These are phyloP conservation scores for Deilephila elpenor DNA, from an alignment of 2,888 invertebrate species.

Conservation along the genomic window DNA sequence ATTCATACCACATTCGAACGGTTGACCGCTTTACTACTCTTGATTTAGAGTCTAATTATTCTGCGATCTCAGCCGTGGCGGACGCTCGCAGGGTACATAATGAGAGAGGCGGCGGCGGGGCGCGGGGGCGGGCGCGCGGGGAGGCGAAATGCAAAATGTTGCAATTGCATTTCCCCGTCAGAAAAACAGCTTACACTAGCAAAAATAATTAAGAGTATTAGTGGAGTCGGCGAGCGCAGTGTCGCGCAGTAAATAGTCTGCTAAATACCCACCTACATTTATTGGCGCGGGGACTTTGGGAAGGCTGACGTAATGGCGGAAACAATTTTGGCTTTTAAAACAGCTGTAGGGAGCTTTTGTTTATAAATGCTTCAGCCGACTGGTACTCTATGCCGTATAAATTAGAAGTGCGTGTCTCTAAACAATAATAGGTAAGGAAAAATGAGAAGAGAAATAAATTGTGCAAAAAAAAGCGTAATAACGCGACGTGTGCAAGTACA, in stretches of 20 bases:
- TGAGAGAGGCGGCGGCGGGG: constrained; percentile 64
- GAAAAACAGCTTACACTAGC: constrained; percentile 83
- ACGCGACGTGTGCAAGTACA: too few relatives aligned
- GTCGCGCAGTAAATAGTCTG: constrained; percentile 81
- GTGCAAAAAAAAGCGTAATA: too few relatives aligned
- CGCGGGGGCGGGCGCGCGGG: constrained; percentile 50
- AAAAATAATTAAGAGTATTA: constrained; percentile 84
- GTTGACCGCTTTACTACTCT: constrained; percentile 81
- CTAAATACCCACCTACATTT: constrained; percentile 83
- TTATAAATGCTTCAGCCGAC: constrained; percentile 49
- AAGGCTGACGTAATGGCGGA: constrained; percentile 73
- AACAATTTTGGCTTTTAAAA: constrained; percentile 79
- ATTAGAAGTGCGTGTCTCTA: constrained; percentile 28
- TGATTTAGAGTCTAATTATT: constrained; percentile 83
- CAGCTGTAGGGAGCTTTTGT: constrained; percentile 63
- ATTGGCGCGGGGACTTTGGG: constrained; percentile 74
- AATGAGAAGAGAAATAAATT: not conserved
- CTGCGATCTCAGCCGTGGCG: constrained; percentile 79
- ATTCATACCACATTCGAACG: constrained; percentile 81
- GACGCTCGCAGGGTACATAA: constrained; percentile 74
- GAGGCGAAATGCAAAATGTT: constrained; percentile 78
- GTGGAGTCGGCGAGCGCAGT: constrained; percentile 75
- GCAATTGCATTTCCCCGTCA: constrained; percentile 80
- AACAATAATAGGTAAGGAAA: not conserved
- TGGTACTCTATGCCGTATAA: not conserved